Conservation (phyloP, 2,113 vertebrate genomes). For the Rhabdornis inornatus region DNA sequence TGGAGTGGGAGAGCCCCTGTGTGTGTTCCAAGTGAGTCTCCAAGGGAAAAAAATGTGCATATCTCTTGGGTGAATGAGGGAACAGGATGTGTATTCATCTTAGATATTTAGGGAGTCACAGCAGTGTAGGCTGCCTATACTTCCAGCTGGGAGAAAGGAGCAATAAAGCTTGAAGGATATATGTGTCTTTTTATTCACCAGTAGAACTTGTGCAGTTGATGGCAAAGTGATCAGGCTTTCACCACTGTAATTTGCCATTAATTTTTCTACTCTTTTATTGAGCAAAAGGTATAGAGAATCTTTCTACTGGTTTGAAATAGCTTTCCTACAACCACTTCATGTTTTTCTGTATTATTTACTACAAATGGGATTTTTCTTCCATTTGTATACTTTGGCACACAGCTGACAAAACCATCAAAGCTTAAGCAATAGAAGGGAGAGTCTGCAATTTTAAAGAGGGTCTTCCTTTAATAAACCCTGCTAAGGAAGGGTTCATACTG, state of each 20-base stretch:
- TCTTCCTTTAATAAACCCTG: not conserved
- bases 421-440: not conserved
- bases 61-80: not conserved
- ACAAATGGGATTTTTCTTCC: not conserved
- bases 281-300: not conserved
- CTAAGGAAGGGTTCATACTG: not conserved
- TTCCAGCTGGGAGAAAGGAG: not conserved
- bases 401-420: not conserved
- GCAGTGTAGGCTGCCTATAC: not conserved
- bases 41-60: not conserved
- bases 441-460: not conserved
- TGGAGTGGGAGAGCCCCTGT: conserved; percentile 96
- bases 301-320: not conserved
- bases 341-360: not conserved
- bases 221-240: not conserved
- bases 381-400: not conserved
- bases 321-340: not conserved
- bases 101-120: not conserved
- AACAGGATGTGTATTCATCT: not conserved
- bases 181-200: not conserved
- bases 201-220: not conserved
- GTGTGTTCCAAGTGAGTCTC: conserved; percentile 90
- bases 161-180: not conserved
- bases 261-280: not conserved
- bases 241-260: not conserved